Evolutionary conservation across 1,140 invertebrate genomes (phyloP).

Genomic region (Rhagoletis zephyria): DNA sequence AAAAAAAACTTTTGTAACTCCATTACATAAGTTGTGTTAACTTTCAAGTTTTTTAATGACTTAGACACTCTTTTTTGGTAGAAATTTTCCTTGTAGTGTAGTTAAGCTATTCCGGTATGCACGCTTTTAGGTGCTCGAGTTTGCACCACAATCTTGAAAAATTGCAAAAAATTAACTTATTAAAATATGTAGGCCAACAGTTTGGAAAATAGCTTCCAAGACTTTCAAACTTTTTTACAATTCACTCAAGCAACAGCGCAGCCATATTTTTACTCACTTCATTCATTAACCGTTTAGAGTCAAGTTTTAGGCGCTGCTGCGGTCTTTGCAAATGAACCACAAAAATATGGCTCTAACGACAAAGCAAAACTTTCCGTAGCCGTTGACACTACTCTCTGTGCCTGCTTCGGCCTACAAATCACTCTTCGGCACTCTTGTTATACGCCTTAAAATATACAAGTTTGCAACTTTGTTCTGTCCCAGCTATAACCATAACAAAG

Average conservation of each 20-base stretch:
- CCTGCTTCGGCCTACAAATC: background rate
- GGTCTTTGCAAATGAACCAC: slow-evolving; percentile 13
- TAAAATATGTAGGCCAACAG: background rate
- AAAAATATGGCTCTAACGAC: background rate
- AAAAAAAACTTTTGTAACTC: too few relatives aligned
- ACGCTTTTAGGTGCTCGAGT: background rate
- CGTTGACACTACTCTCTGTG: background rate
- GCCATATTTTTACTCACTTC: background rate
- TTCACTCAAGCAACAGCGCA: background rate
- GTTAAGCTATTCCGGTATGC: background rate
- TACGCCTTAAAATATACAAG: background rate
- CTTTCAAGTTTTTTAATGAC: too few relatives aligned
- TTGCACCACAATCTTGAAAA: background rate
- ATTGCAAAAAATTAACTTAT: background rate
- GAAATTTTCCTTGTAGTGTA: too few relatives aligned
- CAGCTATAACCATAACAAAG: background rate
- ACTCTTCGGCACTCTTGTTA: background rate
- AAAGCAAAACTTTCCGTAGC: slow-evolving; percentile 25
- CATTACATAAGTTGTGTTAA: too few relatives aligned
- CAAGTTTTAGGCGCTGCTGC: slow-evolving; percentile 24
- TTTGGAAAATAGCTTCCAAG: background rate
- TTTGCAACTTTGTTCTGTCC: background rate
- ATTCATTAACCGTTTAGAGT: slow-evolving; percentile 9
- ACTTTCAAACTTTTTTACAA: background rate
- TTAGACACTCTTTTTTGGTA: too few relatives aligned